Base-by-base conservation (phyloP, 2,113 vertebrate genomes). In the Oophaga pumilio region DNA sequence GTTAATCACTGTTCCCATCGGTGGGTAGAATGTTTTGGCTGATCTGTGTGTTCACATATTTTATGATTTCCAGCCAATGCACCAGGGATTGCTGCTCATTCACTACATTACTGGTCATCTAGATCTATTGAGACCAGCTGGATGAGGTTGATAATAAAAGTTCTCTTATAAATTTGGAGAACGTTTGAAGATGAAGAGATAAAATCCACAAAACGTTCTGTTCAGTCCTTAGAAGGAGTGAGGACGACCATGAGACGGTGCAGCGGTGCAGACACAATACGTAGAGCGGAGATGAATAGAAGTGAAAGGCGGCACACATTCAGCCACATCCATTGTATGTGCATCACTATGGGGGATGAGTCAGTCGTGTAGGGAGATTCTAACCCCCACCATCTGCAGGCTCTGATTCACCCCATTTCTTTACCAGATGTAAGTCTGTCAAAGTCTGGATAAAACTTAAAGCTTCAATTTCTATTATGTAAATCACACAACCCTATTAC, bases 201-300 rank as follows among this genome's bases (percentile, higher is more conserved):
- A 10, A 12, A 50, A n/a, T 76, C 18, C 68, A 33, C 43, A 1
- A 10, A 17, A 22, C 53, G 0, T 50, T 33, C 28, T 59, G 84
- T 76, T 76, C 28, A 14, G 71, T 59, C 14, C 71, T 85, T 85
- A 49, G 84, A 85, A 76, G 74, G 81, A 52, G 62, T 69, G 43
- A 53, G 20, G 66, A 24, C 43, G 43, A 83, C n/a, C 57, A 50
- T 49, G 57, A 62, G 18, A 49, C 11, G 2, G 9, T 15, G 59
- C 52, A n/a, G 17, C 52, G 57, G 59, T 78, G 73, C 73, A 66
- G 85, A 57, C 76, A 88, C 59, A 83, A 88, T 64, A 22, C 6
- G 8, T 33, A 22, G 49, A 10, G 78, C 24, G 50, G 18, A 62
- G 77, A 87, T 81, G 76, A 81, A 87, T 87, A 60, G 64, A 26